Conservation (phyloP, 53 echinoderm and acorn worm genomes). For the Pentamera pediparva region DNA sequence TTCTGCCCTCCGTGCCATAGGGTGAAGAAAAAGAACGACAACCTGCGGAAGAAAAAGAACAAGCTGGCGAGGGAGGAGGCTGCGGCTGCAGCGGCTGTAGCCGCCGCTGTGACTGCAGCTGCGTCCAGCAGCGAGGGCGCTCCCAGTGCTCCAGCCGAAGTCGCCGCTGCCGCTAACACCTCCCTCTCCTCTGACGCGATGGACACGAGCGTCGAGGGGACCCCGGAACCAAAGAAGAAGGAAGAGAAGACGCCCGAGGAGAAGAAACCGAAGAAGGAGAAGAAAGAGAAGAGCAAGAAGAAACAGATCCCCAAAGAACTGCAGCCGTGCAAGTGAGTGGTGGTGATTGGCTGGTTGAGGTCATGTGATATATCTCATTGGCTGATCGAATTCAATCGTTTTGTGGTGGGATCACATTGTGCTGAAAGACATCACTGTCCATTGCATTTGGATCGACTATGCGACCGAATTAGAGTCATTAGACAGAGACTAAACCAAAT, state of each 20-base stretch:
- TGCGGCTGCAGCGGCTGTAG: not conserved
- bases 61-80: constrained; percentile 33
- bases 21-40: constrained; percentile 70
- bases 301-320: constrained; percentile 62
- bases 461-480: too few relatives aligned
- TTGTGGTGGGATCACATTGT: not conserved
- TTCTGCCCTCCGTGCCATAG: constrained; percentile 74
- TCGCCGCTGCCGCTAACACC: constrained; percentile 8
- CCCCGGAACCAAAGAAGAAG: constrained; percentile 32
- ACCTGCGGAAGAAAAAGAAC: constrained; percentile 60
- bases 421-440: too few relatives aligned
- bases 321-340: constrained; percentile 83
- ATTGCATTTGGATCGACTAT: too few relatives aligned
- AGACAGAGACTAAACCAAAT: too few relatives aligned
- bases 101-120: not conserved
- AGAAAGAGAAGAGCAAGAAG: constrained; percentile 58
- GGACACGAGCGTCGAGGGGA: constrained; percentile 18
- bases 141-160: not conserved
- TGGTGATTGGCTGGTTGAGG: not conserved
- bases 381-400: not conserved
- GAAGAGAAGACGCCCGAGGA: constrained; percentile 39
- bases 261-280: constrained; percentile 57
- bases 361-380: not conserved
- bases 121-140: not conserved
- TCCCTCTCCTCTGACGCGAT: constrained; percentile 3